Evolutionary conservation across 2,888 invertebrate genomes (phyloP).

Genomic region (Xanthia icteritia): DNA sequence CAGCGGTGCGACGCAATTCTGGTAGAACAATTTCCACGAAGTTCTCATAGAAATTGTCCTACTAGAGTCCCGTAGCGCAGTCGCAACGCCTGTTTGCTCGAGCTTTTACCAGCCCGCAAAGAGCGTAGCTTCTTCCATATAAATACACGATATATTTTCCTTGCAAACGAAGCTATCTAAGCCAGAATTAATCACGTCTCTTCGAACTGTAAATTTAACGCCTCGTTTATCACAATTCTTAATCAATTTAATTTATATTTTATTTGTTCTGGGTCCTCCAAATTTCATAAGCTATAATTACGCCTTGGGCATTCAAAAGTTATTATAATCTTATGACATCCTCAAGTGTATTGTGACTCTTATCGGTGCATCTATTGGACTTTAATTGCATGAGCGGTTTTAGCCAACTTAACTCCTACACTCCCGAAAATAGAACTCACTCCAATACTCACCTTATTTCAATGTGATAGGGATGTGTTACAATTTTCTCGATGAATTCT

Average conservation of each 20-base stretch:
- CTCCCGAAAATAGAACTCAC: background rate
- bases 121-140: background rate
- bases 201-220: conserved; percentile 54
- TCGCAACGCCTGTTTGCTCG: no score
- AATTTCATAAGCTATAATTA: conserved; percentile 69
- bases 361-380: conserved; percentile 71
- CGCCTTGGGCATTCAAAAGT: conserved; percentile 67
- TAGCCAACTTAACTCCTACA: conserved; percentile 13
- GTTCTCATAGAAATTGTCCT: no score
- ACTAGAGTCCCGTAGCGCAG: no score
- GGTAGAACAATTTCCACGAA: no score
- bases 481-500: background rate
- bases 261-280: conserved; percentile 69
- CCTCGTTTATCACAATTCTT: conserved; percentile 66
- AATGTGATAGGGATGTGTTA: background rate
- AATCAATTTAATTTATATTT: conserved; percentile 67
- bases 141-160: background rate
- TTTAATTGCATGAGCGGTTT: conserved; percentile 68
- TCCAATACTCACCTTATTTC: conserved; percentile 33
- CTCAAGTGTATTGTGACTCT: conserved; percentile 62
- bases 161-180: conserved; percentile 45
- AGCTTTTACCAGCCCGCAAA: background rate
- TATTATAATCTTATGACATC: conserved; percentile 69
- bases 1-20: no score
- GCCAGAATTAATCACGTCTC: conserved; percentile 49